A percentile compares a stretch with the other conserved stretches of the same genome.
Conservation (phyloP, 2,113 vertebrate genomes). For the Xyrauchen texanus region DNA sequence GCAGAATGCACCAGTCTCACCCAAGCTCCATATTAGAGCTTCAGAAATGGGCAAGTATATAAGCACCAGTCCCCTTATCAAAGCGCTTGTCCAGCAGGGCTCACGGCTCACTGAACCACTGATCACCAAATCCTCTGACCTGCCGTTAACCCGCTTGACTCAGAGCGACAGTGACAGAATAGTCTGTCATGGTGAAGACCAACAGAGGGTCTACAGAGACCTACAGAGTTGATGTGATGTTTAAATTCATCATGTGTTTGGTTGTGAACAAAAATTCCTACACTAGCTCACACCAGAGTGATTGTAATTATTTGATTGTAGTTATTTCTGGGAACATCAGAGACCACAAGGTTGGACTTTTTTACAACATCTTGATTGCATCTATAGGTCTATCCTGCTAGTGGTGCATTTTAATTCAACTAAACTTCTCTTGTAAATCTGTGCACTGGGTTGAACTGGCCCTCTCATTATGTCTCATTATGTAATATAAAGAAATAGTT, state of each 20-base stretch:
- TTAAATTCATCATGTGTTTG: constrained; percentile 1
- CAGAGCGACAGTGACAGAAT: constrained; percentile 71
- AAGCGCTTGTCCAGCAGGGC: constrained; percentile 65
- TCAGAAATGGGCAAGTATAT: constrained; percentile 59
- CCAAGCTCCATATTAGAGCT: constrained; percentile 68
- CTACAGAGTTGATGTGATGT: constrained; percentile 3
- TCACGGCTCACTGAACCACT: constrained; percentile 54
- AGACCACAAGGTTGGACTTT: too few species aligned
- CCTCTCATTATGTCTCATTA: too few species aligned
- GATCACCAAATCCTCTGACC: constrained; percentile 65
- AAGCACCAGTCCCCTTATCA: constrained; percentile 74
- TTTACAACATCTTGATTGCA: too few species aligned
- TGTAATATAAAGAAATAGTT: too few species aligned
- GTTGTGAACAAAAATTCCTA: background rate
- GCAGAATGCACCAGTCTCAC: constrained; percentile 75
- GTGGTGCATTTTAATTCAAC: too few species aligned
- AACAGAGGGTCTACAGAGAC: constrained; percentile 61
- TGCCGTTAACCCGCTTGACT: constrained; percentile 67
- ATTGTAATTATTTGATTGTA: too few species aligned
- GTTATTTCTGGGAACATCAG: too few species aligned
- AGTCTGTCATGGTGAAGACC: constrained; percentile 68
- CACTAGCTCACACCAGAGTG: background rate
- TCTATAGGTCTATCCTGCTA: too few species aligned
- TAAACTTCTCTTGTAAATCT: too few species aligned
- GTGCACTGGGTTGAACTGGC: too few species aligned